Evolutionary conservation across 2,888 invertebrate species (phyloP).

Genomic region (Cylloceria caligata): DNA sequence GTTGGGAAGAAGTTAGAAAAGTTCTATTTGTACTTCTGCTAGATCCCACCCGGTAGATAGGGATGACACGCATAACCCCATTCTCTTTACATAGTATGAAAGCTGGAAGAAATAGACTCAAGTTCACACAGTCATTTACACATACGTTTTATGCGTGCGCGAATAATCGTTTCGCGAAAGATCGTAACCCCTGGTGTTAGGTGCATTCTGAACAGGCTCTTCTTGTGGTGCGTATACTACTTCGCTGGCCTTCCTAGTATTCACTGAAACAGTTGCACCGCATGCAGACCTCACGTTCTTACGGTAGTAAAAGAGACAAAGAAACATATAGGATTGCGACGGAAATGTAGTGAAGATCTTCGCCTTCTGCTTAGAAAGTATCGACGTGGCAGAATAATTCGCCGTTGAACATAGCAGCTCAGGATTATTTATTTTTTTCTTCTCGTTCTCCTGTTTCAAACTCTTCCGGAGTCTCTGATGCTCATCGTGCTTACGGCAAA

Average conservation of each 20-base stretch:
- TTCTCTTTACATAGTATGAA: conserved; percentile 10
- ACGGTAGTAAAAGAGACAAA: conserved; percentile 26
- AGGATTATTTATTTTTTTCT: conserved; percentile 10
- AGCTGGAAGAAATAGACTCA: conserved; percentile 3
- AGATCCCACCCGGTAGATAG: neutral
- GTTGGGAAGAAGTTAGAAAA: neutral
- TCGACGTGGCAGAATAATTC: conserved; percentile 45
- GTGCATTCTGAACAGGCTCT: conserved; percentile 30
- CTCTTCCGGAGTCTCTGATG: conserved; percentile 31
- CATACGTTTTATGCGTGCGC: conserved; percentile 47
- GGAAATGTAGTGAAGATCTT: conserved; percentile 15
- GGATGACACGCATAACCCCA: neutral
- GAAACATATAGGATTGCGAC: conserved; percentile 23
- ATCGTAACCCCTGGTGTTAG: conserved; percentile 54
- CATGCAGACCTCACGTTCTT: neutral
- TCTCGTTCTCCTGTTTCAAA: neutral
- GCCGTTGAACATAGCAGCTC: conserved; percentile 21
- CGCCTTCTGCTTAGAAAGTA: conserved; percentile 54
- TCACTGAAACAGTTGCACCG: conserved; percentile 1
- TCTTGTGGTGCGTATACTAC: conserved; percentile 23
- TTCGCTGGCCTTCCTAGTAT: conserved; percentile 22
- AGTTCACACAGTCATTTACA: neutral
- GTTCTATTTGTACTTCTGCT: neutral
- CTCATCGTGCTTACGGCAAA: neutral
- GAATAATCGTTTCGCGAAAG: conserved; percentile 36